A percentile compares a stretch with the other conserved stretches of the same genome.
Evolutionary conservation across 2,888 invertebrate genomes (phyloP).

Genomic region (Portevinia maculata): DNA sequence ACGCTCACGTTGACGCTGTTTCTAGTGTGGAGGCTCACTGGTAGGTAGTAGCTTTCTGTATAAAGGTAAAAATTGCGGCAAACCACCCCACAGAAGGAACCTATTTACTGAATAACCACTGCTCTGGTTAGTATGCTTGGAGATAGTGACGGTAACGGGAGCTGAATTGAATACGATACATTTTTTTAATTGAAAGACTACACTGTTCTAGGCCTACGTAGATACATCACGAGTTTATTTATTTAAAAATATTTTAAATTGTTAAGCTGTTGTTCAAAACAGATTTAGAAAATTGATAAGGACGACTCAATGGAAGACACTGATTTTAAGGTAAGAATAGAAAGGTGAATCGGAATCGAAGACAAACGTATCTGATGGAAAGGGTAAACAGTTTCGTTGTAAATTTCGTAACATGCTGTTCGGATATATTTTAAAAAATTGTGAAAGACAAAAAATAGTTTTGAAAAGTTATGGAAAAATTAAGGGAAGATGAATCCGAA

Average conservation of each 20-base stretch:
- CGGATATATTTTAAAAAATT: conserved; percentile 1
- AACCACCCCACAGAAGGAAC: conserved; percentile 36
- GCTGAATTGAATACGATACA: conserved; percentile 36
- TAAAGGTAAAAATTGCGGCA: conserved; percentile 48
- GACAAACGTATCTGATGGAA: not conserved
- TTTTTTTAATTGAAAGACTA: not conserved
- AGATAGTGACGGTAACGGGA: conserved; percentile 61
- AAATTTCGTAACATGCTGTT: conserved; percentile 2
- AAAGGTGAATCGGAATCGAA: not conserved
- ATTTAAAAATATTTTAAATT: not conserved
- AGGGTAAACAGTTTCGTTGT: not conserved
- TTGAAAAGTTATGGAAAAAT: no score
- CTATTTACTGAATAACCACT: conserved; percentile 29
- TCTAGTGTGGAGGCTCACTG: conserved; percentile 39
- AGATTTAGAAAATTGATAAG: not conserved
- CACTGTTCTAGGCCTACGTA: not conserved
- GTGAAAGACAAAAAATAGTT: not conserved
- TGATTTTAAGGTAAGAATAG: conserved; percentile 27
- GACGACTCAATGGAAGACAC: conserved; percentile 20
- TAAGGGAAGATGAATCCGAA: not conserved
- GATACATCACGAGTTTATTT: not conserved
- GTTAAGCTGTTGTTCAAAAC: conserved; percentile 2
- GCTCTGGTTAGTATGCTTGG: conserved; percentile 52
- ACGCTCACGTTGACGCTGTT: no score
- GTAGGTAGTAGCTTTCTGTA: conserved; percentile 44